Percentiles rank a stretch among this genome's conserved stretches.
Evolutionary conservation across 2,113 vertebrate species (phyloP).

Genomic region (Panurus biarmicus): DNA sequence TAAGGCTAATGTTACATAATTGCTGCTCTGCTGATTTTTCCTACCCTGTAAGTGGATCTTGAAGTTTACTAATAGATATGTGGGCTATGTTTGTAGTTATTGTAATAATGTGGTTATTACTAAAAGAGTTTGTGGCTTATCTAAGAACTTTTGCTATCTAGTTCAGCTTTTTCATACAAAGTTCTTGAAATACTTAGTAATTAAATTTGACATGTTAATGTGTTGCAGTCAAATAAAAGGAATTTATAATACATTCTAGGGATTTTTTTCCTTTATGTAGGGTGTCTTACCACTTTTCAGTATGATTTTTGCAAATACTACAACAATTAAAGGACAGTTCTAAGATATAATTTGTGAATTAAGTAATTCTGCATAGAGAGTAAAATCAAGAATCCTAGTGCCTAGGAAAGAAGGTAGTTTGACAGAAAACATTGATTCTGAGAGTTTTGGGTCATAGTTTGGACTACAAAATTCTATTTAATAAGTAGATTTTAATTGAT

Average conservation of each 20-base stretch:
- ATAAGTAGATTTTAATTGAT: not conserved
- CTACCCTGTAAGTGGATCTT: not conserved
- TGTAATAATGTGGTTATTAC: not conserved
- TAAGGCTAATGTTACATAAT: not conserved
- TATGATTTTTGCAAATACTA: not conserved
- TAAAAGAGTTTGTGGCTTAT: not conserved
- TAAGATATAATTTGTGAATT: not conserved
- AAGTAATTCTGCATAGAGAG: not conserved
- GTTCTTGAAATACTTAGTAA: not conserved
- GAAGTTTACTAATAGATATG: not conserved
- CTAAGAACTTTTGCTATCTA: not conserved
- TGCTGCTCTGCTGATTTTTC: not conserved
- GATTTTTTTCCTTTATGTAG: not conserved
- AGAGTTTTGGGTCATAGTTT: not conserved
- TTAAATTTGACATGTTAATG: not conserved
- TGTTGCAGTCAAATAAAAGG: not conserved
- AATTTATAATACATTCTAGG: not conserved
- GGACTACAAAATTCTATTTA: not conserved
- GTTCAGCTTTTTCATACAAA: not conserved
- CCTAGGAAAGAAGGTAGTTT: not conserved
- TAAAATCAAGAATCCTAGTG: not conserved
- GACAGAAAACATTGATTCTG: not conserved
- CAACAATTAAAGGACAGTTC: not conserved
- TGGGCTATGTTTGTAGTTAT: not conserved
- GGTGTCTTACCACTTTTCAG: not conserved